These are phyloP conservation scores for Pelusios castaneus DNA, from an alignment of 2,113 vertebrate genomes.

Conservation along the genomic window DNA sequence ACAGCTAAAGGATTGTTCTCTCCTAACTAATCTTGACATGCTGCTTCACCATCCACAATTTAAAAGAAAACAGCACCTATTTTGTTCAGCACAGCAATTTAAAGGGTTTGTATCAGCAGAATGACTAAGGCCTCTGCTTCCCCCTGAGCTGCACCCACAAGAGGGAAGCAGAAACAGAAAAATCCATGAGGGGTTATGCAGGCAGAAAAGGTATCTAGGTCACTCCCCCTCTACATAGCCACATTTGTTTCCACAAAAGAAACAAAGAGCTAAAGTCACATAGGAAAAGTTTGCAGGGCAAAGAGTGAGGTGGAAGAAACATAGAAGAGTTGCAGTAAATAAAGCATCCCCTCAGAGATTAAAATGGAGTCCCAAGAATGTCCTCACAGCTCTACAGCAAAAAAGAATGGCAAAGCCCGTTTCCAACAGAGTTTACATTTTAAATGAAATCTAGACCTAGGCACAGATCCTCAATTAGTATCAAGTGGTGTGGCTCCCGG, in stretches of 20 bases:
- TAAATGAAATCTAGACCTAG: neutral
- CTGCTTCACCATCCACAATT: constrained; percentile 26
- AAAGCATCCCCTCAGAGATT: neutral
- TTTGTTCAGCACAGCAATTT: neutral
- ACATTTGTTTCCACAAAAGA: neutral
- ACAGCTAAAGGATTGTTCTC: neutral
- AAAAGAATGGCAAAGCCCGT: neutral
- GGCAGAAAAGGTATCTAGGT: neutral
- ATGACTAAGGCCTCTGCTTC: neutral
- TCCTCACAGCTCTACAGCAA: neutral
- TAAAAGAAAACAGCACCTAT: neutral
- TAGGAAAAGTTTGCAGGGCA: neutral
- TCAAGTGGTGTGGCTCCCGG: neutral
- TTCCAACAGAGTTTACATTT: neutral
- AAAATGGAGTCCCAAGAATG: neutral
- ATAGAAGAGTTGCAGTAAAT: neutral
- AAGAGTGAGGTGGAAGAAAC: neutral
- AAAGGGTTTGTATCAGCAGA: neutral
- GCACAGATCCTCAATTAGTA: neutral
- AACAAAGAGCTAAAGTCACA: neutral
- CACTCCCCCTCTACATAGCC: neutral
- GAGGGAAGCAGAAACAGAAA: neutral
- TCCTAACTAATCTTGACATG: neutral
- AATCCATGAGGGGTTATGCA: neutral
- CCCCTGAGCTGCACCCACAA: neutral